Percentiles rank a stretch among this genome's conserved stretches.
These are phyloP conservation scores for Hypomecis atomaria DNA, from an alignment of 2,888 invertebrate species.

Conservation along the genomic window DNA sequence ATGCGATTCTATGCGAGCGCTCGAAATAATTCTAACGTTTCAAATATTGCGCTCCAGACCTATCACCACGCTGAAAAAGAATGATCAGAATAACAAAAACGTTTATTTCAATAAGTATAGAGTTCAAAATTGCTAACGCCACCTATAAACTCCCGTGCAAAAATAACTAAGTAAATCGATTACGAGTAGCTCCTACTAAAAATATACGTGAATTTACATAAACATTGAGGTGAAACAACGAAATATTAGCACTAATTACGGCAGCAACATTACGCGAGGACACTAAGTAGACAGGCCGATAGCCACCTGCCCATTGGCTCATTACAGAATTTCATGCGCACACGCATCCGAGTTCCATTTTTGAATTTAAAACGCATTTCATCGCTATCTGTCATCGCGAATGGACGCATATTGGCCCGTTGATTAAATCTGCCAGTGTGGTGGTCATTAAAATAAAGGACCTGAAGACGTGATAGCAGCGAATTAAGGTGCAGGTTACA, in stretches of 20 bases:
- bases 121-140: no score
- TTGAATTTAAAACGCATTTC: slow-evolving; percentile 69
- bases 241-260: slow-evolving; percentile 68
- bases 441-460: slow-evolving; percentile 74
- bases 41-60: no score
- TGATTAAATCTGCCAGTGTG: slow-evolving; percentile 75
- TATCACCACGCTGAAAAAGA: no score
- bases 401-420: slow-evolving; percentile 62
- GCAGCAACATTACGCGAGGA: slow-evolving; percentile 55
- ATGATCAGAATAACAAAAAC: no score
- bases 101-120: no score
- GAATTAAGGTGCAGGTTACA: slow-evolving; percentile 43
- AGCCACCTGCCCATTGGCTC: slow-evolving; percentile 67
- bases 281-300: slow-evolving; percentile 73
- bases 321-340: slow-evolving; percentile 66
- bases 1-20: no score
- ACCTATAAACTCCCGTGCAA: no score
- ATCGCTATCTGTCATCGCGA: slow-evolving; percentile 78
- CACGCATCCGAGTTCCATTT: slow-evolving; percentile 58
- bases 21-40: no score
- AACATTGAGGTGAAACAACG: slow-evolving; percentile 43
- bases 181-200: background rate
- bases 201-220: slow-evolving; percentile 2
- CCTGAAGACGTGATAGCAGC: slow-evolving; percentile 63
- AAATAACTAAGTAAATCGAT: slow-evolving; percentile 1